phyloP scores from a whole-genome alignment of 2,888 invertebrate species.

The Brachyptera putata region DNA sequence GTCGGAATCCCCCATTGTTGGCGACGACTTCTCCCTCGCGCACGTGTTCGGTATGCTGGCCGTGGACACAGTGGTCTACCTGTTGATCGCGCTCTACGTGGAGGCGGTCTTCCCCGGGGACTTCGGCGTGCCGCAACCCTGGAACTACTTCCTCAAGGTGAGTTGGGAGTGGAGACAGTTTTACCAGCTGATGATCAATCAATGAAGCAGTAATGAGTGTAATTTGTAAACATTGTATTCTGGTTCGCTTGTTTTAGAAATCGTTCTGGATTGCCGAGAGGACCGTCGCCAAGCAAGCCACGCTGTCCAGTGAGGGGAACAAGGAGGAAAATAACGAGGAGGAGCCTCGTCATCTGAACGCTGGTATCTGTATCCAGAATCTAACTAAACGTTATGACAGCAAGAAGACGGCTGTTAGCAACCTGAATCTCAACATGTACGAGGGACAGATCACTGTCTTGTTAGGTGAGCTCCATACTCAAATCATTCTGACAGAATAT shows the following conservation, averaged over 20 bases:
- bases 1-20: conserved; percentile 57
- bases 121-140: conserved; percentile 75
- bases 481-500: too few relatives aligned
- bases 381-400: conserved; percentile 53
- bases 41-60: conserved; percentile 67
- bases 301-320: conserved; percentile 41
- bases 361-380: conserved; percentile 53
- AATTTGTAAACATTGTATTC: too few relatives aligned
- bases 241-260: too few relatives aligned
- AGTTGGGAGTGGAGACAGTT: too few relatives aligned
- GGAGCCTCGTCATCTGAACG: conserved; percentile 48
- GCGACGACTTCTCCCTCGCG: conserved; percentile 65
- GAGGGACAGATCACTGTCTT: conserved; percentile 84
- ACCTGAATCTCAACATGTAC: conserved; percentile 74
- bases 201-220: too few relatives aligned
- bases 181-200: too few relatives aligned
- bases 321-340: conserved; percentile 47
- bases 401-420: conserved; percentile 57
- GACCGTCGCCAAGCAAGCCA: neutral
- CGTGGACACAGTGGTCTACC: conserved; percentile 65
- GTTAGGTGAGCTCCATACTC: conserved; percentile 58
- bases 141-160: conserved; percentile 62
- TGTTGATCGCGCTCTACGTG: conserved; percentile 74
- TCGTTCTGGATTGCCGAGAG: conserved; percentile 4
- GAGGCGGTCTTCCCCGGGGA: conserved; percentile 85